Conservation (phyloP, 2,113 vertebrate genomes). For the Hylia prasina region DNA sequence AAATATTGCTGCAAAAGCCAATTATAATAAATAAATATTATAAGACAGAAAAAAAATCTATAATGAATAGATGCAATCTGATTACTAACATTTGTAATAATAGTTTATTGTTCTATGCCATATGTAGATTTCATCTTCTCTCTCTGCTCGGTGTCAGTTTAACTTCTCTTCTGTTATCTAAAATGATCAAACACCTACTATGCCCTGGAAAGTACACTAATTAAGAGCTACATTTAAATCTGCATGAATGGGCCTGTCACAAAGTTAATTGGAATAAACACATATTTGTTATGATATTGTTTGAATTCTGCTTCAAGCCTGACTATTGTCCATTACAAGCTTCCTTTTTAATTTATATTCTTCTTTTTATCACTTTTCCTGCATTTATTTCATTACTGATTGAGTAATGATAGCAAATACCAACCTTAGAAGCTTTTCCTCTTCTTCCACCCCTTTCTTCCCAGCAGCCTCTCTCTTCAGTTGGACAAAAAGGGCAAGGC, state of each 20-base stretch:
- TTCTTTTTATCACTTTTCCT: neutral
- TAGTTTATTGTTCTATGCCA: slow-evolving; percentile 22
- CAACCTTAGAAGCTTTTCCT: neutral
- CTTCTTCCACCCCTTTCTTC: neutral
- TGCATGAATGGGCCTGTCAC: neutral
- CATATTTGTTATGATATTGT: neutral
- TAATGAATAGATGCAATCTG: neutral
- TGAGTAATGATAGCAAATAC: neutral
- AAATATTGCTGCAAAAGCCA: neutral
- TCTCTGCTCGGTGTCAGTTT: slow-evolving; percentile 14
- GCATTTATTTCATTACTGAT: neutral
- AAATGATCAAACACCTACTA: slow-evolving; percentile 6
- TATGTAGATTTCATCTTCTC: neutral
- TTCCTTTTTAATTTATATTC: neutral
- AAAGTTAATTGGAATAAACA: slow-evolving; percentile 27
- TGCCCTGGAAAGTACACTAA: slow-evolving; percentile 14
- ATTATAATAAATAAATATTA: slow-evolving; percentile 6
- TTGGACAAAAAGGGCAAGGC: neutral
- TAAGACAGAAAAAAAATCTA: neutral
- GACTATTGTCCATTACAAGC: neutral
- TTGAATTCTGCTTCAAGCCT: slow-evolving; percentile 6
- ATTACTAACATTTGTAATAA: slow-evolving; percentile 33
- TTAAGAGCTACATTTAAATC: slow-evolving; percentile 56
- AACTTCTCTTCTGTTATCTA: slow-evolving; percentile 44
- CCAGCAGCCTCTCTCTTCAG: neutral